A percentile compares a stretch with the other conserved stretches of the same genome.
phyloP scores from a whole-genome alignment of 2,113 vertebrate genomes.

The Ptilorrhoa leucosticta region DNA sequence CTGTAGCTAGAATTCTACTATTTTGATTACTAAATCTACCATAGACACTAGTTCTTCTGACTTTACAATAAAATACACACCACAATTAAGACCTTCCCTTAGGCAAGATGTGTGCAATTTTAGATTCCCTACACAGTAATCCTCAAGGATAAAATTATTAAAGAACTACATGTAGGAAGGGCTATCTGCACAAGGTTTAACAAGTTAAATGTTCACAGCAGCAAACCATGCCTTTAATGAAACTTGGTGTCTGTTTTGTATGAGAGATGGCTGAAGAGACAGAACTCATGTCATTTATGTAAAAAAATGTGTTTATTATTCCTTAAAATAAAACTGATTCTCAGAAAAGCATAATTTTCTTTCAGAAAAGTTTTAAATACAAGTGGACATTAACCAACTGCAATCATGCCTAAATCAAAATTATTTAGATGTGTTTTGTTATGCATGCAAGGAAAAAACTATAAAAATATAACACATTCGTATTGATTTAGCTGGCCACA shows the following conservation, averaged over 20 bases:
- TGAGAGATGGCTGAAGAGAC: neutral
- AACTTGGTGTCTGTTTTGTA: neutral
- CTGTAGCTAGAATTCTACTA: neutral
- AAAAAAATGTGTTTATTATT: neutral
- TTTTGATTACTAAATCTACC: neutral
- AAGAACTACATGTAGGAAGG: neutral
- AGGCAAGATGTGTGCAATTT: neutral
- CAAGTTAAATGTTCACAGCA: neutral
- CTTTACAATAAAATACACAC: neutral
- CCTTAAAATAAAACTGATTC: neutral
- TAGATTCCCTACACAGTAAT: neutral
- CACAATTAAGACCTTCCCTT: neutral
- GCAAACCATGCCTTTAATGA: neutral
- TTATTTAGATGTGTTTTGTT: rapidly evolving
- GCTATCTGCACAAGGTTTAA: neutral
- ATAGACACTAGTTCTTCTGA: neutral
- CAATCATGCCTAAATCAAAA: neutral
- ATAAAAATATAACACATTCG: neutral
- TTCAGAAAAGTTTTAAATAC: neutral
- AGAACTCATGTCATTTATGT: neutral
- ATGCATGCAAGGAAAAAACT: neutral
- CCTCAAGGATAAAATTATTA: neutral
- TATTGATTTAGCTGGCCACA: neutral
- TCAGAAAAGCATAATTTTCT: neutral
- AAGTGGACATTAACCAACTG: neutral